Conservation (phyloP, 1,140 invertebrate genomes). For the Sesamia nonagrioides region DNA sequence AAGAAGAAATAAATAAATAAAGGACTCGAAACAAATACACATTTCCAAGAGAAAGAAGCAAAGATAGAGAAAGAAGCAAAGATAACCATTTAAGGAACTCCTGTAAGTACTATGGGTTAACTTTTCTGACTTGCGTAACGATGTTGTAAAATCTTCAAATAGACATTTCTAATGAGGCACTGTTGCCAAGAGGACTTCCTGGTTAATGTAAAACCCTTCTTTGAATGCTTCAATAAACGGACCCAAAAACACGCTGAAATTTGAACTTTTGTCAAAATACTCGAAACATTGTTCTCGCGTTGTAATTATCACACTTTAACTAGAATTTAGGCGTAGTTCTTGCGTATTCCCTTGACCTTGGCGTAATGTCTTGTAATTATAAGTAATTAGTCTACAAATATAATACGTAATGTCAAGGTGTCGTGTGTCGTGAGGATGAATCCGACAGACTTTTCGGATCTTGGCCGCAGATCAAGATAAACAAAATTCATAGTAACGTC, state of each 20-base stretch:
- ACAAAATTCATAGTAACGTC: constrained; percentile 53
- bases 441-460: constrained; percentile 36
- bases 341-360: constrained; percentile 47
- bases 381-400: constrained; percentile 58
- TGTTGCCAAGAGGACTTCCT: constrained; percentile 9
- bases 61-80: too few species aligned
- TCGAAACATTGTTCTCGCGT: constrained; percentile 12
- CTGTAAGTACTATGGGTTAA: too few species aligned
- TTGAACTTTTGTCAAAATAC: constrained; percentile 44
- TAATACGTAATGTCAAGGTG: constrained; percentile 66
- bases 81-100: too few species aligned
- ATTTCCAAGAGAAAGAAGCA: too few species aligned
- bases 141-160: not conserved
- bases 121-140: not conserved
- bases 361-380: constrained; percentile 52
- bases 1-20: too few species aligned
- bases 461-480: constrained; percentile 73
- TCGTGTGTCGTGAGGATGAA: constrained; percentile 59
- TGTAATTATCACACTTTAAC: constrained; percentile 38
- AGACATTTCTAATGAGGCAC: not conserved
- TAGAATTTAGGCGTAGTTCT: constrained; percentile 24
- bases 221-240: constrained; percentile 4
- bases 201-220: constrained; percentile 31
- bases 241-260: constrained; percentile 8
- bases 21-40: too few species aligned